Evolutionary conservation across 1,140 invertebrate genomes (phyloP).

Genomic region (Homarus americanus): DNA sequence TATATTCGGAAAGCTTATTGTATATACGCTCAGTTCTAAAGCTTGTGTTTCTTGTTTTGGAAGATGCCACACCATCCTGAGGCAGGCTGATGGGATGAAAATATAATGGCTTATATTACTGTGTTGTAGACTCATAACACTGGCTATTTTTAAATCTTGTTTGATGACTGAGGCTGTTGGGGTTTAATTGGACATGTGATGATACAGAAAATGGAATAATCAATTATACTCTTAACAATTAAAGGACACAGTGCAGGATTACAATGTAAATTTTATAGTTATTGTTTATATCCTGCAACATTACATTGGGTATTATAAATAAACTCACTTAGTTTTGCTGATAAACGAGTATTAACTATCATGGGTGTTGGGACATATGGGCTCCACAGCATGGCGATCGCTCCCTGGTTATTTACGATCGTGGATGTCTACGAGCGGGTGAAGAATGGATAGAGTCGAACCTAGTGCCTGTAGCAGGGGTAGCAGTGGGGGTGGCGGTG

Average conservation of each 20-base stretch:
- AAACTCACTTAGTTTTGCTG: neutral
- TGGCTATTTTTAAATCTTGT: neutral
- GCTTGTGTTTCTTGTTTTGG: no score
- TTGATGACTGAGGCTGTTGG: no score
- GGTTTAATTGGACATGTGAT: no score
- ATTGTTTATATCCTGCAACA: no score
- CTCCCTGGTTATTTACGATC: conserved; percentile 89
- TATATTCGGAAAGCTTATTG: no score
- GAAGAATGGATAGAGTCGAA: conserved; percentile 97
- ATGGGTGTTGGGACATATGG: conserved; percentile 49
- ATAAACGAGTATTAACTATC: conserved; percentile 46
- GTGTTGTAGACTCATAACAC: neutral
- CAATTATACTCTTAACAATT: no score
- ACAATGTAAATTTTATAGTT: no score
- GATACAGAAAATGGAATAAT: no score
- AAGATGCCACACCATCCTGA: no score
- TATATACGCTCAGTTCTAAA: no score
- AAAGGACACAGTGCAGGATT: no score
- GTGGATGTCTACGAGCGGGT: conserved; percentile 93
- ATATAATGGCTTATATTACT: neutral
- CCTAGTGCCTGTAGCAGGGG: conserved; percentile 90
- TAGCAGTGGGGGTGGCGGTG: conserved; percentile 88
- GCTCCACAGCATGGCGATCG: conserved; percentile 82
- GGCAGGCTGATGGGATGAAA: no score
- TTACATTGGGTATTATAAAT: neutral